Evolutionary conservation across 1,140 invertebrate species (phyloP).

Genomic region (Trachymyrmex cornetzi): DNA sequence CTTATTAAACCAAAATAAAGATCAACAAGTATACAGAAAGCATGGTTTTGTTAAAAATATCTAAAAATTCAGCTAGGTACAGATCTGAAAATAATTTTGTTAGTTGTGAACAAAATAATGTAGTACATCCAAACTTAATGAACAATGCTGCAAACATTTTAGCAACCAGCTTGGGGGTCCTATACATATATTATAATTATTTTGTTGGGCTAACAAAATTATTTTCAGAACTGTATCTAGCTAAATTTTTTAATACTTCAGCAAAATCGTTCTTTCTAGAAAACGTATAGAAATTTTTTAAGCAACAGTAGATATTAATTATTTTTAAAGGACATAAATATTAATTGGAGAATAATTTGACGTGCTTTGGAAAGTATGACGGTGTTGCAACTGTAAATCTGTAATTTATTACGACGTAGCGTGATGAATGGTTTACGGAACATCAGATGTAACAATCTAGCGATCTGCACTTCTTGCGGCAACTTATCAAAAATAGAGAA

Average conservation of each 20-base stretch:
- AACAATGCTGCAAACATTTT: too few relatives aligned
- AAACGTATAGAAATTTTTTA: not conserved
- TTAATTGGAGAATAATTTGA: not conserved
- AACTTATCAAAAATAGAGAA: not conserved
- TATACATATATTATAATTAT: too few relatives aligned
- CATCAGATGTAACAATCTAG: not conserved
- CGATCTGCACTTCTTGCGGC: not conserved
- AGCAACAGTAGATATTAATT: not conserved
- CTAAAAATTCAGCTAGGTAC: too few relatives aligned
- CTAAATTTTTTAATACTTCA: too few relatives aligned
- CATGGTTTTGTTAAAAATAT: too few relatives aligned
- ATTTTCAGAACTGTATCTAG: too few relatives aligned
- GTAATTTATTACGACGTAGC: not conserved
- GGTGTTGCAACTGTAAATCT: not conserved
- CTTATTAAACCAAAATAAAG: not conserved
- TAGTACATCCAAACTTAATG: too few relatives aligned
- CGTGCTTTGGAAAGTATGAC: not conserved
- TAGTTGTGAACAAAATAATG: too few relatives aligned
- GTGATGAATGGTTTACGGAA: not conserved
- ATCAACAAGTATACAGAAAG: not conserved
- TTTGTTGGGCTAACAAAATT: too few relatives aligned
- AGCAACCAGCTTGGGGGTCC: too few relatives aligned
- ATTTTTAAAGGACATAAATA: not conserved
- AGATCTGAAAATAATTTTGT: too few relatives aligned
- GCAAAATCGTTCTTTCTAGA: too few relatives aligned